A percentile compares a stretch with the other conserved stretches of the same genome.
Conservation (phyloP, 2,888 invertebrate species). For the Cotesia congregata region DNA sequence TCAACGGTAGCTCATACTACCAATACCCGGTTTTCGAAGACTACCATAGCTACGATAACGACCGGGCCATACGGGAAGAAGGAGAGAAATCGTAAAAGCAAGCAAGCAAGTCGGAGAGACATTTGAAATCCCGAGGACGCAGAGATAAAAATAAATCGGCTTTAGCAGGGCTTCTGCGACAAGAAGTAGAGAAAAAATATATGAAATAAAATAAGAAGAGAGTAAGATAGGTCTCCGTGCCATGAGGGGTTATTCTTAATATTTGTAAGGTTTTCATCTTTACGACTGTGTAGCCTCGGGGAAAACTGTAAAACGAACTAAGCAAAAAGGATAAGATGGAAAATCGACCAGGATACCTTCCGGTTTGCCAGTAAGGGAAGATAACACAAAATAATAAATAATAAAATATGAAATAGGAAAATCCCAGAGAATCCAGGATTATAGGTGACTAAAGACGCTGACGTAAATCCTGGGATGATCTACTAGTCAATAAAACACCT, state of each 20-base stretch:
- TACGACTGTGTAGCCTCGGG: slow-evolving; percentile 39
- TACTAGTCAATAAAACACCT: slow-evolving; percentile 21
- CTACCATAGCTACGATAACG: slow-evolving; percentile 15
- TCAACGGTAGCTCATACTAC: slow-evolving; percentile 10
- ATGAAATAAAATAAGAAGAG: slow-evolving; percentile 21
- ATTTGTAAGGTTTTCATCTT: slow-evolving; percentile 66
- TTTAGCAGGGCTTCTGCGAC: slow-evolving; percentile 62
- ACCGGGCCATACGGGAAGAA: slow-evolving; percentile 30
- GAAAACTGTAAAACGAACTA: slow-evolving; percentile 26
- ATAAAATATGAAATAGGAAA: background rate
- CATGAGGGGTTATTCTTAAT: slow-evolving; percentile 63
- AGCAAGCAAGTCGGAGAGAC: slow-evolving; percentile 38
- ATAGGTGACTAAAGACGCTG: slow-evolving; percentile 44
- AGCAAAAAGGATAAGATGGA: slow-evolving; percentile 34
- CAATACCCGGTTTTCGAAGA: slow-evolving; percentile 29
- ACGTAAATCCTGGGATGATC: slow-evolving; percentile 58
- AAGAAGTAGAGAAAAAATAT: slow-evolving; percentile 40
- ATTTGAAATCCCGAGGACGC: slow-evolving; percentile 55
- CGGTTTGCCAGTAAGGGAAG: background rate
- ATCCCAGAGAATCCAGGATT: background rate
- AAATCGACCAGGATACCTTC: slow-evolving; percentile 32
- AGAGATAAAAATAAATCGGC: slow-evolving; percentile 66
- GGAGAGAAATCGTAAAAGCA: slow-evolving; percentile 36
- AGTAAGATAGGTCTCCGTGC: slow-evolving; percentile 34
- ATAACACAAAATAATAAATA: background rate